Evolutionary conservation across 2,888 invertebrate species (phyloP).

Genomic region (Acleris laterana): DNA sequence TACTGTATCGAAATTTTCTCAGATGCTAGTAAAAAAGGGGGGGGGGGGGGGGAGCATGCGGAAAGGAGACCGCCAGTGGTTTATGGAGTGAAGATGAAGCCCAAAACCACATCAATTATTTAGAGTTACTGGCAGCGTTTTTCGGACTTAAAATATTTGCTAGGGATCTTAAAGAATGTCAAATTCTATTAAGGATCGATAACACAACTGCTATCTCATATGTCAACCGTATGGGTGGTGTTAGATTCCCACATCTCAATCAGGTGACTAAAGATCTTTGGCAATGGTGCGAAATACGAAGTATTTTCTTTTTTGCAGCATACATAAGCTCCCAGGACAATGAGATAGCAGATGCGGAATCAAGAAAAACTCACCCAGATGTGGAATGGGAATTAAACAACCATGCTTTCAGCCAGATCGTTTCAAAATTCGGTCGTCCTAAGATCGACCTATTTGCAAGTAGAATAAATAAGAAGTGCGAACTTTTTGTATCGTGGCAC

Average conservation of each 20-base stretch:
- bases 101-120: background rate
- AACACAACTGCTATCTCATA: slow-evolving; percentile 4
- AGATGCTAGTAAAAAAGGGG: slow-evolving; percentile 1
- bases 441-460: background rate
- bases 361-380: background rate
- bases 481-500: too few species aligned
- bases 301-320: background rate
- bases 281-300: background rate
- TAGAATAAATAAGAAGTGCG: too few species aligned
- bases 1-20: background rate
- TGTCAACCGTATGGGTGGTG: slow-evolving; percentile 2
- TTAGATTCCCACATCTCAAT: slow-evolving; percentile 1
- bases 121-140: too few species aligned
- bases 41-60: slow-evolving; percentile 1
- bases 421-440: background rate
- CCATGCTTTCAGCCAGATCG: slow-evolving; percentile 1
- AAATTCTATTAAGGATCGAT: background rate
- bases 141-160: too few species aligned
- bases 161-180: background rate
- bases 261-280: slow-evolving; percentile 2
- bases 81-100: background rate
- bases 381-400: slow-evolving; percentile 1
- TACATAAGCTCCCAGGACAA: background rate
- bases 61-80: slow-evolving; percentile 1
- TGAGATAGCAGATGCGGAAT: slow-evolving; percentile 5